A percentile compares a stretch with the other conserved stretches of the same genome.
These are phyloP conservation scores for Pomacea canaliculata DNA, from an alignment of 2,888 invertebrate species.

Conservation along the genomic window DNA sequence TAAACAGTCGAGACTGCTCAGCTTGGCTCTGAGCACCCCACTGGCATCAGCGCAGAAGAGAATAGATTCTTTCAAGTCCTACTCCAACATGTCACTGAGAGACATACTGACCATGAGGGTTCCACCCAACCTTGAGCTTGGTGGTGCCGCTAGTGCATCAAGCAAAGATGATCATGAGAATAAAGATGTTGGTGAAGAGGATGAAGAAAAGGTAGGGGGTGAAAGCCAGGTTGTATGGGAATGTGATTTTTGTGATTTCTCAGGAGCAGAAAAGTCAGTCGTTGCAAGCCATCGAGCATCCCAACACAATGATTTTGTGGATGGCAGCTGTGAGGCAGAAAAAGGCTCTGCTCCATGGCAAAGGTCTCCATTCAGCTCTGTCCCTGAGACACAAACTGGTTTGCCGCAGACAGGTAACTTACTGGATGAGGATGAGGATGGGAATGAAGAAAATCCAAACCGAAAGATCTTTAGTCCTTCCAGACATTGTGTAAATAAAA, in stretches of 20 bases:
- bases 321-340: no score
- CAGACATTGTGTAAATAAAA: no score
- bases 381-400: not conserved
- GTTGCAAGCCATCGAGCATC: slow-evolving; percentile 5
- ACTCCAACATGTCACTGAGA: slow-evolving; percentile 19
- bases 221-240: slow-evolving; percentile 17
- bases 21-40: no score
- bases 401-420: not conserved
- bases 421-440: not conserved
- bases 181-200: not conserved
- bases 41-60: no score
- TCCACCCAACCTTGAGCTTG: no score
- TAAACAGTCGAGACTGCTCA: no score
- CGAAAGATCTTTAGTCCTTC: no score
- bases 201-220: no score
- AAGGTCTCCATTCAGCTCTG: not conserved
- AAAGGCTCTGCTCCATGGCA: no score
- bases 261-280: not conserved
- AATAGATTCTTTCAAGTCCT: slow-evolving; percentile 7
- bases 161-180: no score
- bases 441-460: not conserved
- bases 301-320: slow-evolving; percentile 1
- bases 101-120: slow-evolving; percentile 14
- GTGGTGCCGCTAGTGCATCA: no score
- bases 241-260: slow-evolving; percentile 18